phyloP scores from a whole-genome alignment of 2,888 invertebrate genomes.

The Dysmachus trigonus region DNA sequence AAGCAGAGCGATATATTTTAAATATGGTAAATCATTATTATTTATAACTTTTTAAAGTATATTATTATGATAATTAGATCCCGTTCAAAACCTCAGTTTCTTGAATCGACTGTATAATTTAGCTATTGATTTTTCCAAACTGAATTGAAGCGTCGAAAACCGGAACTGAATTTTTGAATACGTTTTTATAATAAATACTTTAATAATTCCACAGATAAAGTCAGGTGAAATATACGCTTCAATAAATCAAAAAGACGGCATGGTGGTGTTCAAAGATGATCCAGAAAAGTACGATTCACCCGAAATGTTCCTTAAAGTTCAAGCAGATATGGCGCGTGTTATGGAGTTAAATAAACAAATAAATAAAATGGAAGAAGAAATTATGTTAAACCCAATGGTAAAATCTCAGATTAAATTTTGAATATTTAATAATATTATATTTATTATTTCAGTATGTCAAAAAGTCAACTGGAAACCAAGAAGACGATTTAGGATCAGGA shows the following conservation, averaged over 20 bases:
- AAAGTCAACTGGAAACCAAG: constrained; percentile 70
- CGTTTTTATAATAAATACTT: background rate
- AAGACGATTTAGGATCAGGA: constrained; percentile 66
- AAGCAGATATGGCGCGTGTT: constrained; percentile 85
- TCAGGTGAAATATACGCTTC: constrained; percentile 96
- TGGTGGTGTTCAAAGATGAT: constrained; percentile 96
- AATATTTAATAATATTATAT: background rate
- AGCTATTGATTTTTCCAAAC: too few relatives aligned
- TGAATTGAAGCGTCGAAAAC: too few relatives aligned
- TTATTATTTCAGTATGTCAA: constrained; percentile 68
- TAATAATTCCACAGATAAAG: constrained; percentile 78
- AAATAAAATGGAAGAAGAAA: constrained; percentile 93
- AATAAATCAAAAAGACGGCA: constrained; percentile 97
- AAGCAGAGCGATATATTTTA: constrained; percentile 93
- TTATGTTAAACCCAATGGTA: constrained; percentile 87
- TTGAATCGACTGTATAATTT: background rate
- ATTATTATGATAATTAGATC: background rate
- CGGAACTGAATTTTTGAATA: background rate
- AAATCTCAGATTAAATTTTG: background rate
- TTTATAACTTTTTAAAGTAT: background rate
- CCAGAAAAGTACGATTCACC: constrained; percentile 95
- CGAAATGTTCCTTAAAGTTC: constrained; percentile 84
- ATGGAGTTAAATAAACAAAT: constrained; percentile 90
- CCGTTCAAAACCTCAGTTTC: background rate
- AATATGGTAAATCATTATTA: constrained; percentile 79